A percentile compares a stretch with the other conserved stretches of the same genome.
Conservation (phyloP, 2,888 invertebrate species). For the Maniola hyperantus region DNA sequence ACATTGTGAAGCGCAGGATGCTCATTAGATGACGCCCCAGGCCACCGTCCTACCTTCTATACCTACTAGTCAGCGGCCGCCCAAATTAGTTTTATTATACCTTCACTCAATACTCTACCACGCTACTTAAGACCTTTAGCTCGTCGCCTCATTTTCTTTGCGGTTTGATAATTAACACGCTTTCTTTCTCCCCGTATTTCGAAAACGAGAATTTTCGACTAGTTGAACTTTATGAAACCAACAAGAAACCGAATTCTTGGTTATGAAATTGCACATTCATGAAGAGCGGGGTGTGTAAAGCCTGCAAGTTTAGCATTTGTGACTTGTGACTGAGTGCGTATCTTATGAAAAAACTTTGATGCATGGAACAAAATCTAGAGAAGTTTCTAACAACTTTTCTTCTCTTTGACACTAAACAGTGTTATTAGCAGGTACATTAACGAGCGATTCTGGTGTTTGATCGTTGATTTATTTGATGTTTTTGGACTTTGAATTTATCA, state of each 20-base stretch:
- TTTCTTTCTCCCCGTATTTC: slow-evolving; percentile 2
- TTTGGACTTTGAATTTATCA: not conserved
- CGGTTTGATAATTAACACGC: slow-evolving; percentile 24
- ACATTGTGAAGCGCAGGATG: slow-evolving; percentile 80
- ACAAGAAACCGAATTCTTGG: not conserved
- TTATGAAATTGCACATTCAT: not conserved
- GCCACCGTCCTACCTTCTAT: slow-evolving; percentile 48
- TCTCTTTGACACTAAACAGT: slow-evolving; percentile 30
- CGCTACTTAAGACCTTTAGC: slow-evolving; percentile 39
- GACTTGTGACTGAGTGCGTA: not conserved
- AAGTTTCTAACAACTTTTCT: slow-evolving; percentile 59
- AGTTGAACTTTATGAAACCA: not conserved
- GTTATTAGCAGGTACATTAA: not conserved
- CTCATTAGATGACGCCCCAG: slow-evolving; percentile 79
- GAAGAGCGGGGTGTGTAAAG: slow-evolving; percentile 4
- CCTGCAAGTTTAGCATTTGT: slow-evolving; percentile 55
- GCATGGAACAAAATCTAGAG: slow-evolving; percentile 53
- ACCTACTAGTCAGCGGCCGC: slow-evolving; percentile 38
- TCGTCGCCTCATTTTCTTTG: slow-evolving; percentile 27
- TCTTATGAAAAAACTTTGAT: slow-evolving; percentile 72
- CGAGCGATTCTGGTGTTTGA: not conserved
- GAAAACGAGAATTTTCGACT: not conserved
- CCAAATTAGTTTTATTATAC: slow-evolving; percentile 48
- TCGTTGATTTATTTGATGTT: not conserved
- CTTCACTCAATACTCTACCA: slow-evolving; percentile 41